These are phyloP conservation scores for Oryzias curvinotus DNA, from an alignment of 2,113 vertebrate genomes.

Conservation along the genomic window DNA sequence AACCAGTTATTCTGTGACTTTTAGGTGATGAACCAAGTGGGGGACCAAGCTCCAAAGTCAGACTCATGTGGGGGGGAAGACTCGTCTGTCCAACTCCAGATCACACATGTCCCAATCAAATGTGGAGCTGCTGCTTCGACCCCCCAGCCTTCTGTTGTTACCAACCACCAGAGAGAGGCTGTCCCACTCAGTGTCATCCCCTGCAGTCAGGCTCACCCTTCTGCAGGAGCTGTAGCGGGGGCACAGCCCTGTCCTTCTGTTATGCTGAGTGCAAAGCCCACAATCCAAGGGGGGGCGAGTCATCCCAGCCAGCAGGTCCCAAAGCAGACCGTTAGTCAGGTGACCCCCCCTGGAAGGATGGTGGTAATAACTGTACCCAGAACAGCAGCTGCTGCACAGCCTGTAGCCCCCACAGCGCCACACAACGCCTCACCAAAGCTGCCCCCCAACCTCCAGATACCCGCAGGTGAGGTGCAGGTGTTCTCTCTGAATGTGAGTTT, in stretches of 20 bases:
- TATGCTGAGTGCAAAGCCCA: slow-evolving; percentile 34
- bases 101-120: slow-evolving; percentile 7
- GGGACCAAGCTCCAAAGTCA: slow-evolving; percentile 2
- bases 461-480: slow-evolving; percentile 79
- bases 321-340: slow-evolving; percentile 26
- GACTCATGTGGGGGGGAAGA: not conserved
- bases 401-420: slow-evolving; percentile 59
- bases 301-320: slow-evolving; percentile 5
- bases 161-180: not conserved
- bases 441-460: slow-evolving; percentile 87
- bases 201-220: not conserved
- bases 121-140: not conserved
- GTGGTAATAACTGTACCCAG: slow-evolving; percentile 64
- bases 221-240: not conserved
- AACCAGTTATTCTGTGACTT: not conserved
- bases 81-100: not conserved
- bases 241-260: slow-evolving; percentile 22
- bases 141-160: not conserved
- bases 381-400: slow-evolving; percentile 64
- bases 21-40: not conserved
- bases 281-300: not conserved
- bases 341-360: slow-evolving; percentile 49
- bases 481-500: not conserved
- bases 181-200: not conserved
- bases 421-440: slow-evolving; percentile 75